phyloP scores from a whole-genome alignment of 2,888 invertebrate species.

The Coleophora deauratella region DNA sequence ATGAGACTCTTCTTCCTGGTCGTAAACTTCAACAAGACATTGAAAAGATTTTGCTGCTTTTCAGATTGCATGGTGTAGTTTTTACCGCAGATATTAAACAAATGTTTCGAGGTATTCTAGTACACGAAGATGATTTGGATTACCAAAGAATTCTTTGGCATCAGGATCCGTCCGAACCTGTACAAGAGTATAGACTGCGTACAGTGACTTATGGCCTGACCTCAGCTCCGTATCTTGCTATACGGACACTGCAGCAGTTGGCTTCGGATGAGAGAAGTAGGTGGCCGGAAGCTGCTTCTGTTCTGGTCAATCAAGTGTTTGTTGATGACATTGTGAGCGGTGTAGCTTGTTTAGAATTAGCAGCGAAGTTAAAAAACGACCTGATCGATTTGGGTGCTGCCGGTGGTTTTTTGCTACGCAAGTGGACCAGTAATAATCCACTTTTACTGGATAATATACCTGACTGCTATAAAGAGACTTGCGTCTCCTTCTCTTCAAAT shows the following conservation, averaged over 20 bases:
- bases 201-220: conserved; percentile 2
- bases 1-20: neutral
- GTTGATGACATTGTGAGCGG: too few species aligned
- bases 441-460: too few species aligned
- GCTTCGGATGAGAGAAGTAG: neutral
- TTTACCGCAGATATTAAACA: neutral
- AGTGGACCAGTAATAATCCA: too few species aligned
- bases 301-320: too few species aligned
- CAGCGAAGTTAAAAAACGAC: too few species aligned
- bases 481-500: too few species aligned
- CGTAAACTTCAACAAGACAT: conserved; percentile 2
- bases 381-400: too few species aligned
- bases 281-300: too few species aligned
- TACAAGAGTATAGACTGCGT: neutral
- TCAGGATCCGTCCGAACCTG: neutral
- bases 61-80: neutral
- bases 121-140: neutral
- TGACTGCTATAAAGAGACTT: too few species aligned
- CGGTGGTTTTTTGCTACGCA: too few species aligned
- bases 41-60: neutral
- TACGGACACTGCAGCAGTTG: conserved; percentile 1
- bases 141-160: conserved; percentile 4
- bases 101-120: neutral
- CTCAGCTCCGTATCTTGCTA: conserved; percentile 1
- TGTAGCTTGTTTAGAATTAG: too few species aligned